Base-by-base conservation (phyloP, 2,888 invertebrate species). In the Oxyteleia sp. region DNA sequence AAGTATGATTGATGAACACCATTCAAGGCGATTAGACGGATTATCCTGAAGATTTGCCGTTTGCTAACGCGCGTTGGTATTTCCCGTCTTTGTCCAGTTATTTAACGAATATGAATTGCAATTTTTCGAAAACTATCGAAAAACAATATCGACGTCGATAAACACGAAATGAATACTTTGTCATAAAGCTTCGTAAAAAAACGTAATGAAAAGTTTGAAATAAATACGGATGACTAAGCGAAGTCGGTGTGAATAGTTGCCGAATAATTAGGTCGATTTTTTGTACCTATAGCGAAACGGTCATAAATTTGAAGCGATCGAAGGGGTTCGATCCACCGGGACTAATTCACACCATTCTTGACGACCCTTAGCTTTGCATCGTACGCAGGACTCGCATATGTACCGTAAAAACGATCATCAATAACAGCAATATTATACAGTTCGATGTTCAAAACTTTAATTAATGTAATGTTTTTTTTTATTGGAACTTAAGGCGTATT, bases 291-390 rank as follows among this genome's bases (percentile, higher is more conserved):
- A 16, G 82, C 45, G 53, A 71, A 74, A 69, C 66, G 82, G 79
- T 87, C 89, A 87, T 91, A 91, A 91, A 90, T 91, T 90, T 90
- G 80, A 86, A 82, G 81, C 86, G 85, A 81, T 87, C 88, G 88
- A 90, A 87, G 85, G 86, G 87, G 85, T 85, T 85, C 81, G 85
- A 90, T 90, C 88, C 89, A 84, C 84, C 87, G 88, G 86, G 88
- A 90, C 88, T 90, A 91, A 91, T 90, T 91, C 87, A 79, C 89
- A 82, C 86, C 84, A 88, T 89, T 89, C 89, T 88, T 76, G 61
- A 38, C 84, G 85, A 87, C 85, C 87, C 89, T 86, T 78, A 63
- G 15, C n/a, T 61, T 32, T 26, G 23, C 81, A 38, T 75, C 63
- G 15, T 35, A 53, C 41, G 64, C 35, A 51, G 57, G 68, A 20